Evolutionary conservation across 2,797 vertebrate genomes (phyloP), one percentile per base, ranked within the genome.

Genomic region (Vireo griseus): DNA sequence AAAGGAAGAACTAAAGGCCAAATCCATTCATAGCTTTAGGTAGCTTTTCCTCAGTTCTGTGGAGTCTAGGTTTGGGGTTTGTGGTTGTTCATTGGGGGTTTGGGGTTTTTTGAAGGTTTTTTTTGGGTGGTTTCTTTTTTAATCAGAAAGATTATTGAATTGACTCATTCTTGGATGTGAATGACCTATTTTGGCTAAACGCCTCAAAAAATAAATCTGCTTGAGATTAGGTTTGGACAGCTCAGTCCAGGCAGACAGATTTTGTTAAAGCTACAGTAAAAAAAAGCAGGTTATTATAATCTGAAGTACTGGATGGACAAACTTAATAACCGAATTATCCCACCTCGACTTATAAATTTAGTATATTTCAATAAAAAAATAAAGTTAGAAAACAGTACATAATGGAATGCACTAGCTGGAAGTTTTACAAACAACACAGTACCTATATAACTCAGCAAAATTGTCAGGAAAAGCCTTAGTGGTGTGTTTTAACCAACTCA

Each of bases 261-360:
- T 77, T 76, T 79, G 50, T 95, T 95, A 87, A 90, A 95, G 86
- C 48, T 67, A 74, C 71, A 92, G 94, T 44, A 84, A 85, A 57
- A 63, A 7, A 69, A 86, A 95, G 39, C 37, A 74, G n/a, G 14
- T 35, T 42, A 48, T 42, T 88, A 44, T 9, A 82, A 79, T 16
- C 6, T 22, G 19, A 87, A 87, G n/a, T 25, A 50, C 8, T 21
- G 25, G 13, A 39, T 2, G 8, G 26, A 54, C 26, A 88, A 82
- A 84, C 3, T 28, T 62, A 37, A 55, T 26, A 54, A 33, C 4
- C 31, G 59, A 57, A 76, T 29, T 19, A 84, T 35, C 37, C 28
- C 6, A 66, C 4, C 39, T 40, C 22, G 35, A 10, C 29, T n/a
- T 69, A 62, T 2, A 68, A 57, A 59, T 51, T 42, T 26, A 48